Conservation (phyloP, 2,797 vertebrate species). For the Manis crassicaudata region DNA sequence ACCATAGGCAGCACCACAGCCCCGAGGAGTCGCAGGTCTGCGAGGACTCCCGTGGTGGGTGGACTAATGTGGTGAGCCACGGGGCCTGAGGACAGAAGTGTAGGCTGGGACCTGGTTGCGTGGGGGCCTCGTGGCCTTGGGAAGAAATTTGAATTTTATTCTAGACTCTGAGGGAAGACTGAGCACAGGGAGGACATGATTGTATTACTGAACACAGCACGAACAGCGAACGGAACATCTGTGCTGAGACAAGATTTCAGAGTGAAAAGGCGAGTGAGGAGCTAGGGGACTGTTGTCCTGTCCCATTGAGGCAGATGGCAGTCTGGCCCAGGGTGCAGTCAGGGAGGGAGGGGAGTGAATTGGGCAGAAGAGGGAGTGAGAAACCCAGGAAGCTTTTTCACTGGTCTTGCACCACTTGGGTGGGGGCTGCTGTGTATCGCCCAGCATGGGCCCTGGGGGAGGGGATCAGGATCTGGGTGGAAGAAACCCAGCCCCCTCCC, state of each 20-base stretch:
- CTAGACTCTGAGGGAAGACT: not conserved
- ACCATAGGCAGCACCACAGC: not conserved
- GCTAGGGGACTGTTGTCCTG: not conserved
- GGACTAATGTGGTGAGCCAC: not conserved
- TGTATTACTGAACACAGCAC: not conserved
- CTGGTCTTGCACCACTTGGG: accelerated
- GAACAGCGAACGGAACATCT: not conserved
- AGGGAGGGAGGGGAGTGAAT: not conserved
- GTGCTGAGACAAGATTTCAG: not conserved
- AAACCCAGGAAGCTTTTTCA: not conserved
- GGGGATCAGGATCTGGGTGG: not conserved
- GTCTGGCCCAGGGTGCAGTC: not conserved
- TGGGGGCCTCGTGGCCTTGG: not conserved
- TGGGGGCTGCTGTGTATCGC: accelerated
- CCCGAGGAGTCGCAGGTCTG: not conserved
- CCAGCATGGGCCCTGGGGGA: not conserved
- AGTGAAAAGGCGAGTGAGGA: not conserved
- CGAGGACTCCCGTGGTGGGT: accelerated
- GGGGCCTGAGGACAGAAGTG: accelerated
- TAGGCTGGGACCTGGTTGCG: accelerated
- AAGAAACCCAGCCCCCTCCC: not conserved
- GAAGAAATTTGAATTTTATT: not conserved
- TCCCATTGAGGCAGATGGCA: not conserved
- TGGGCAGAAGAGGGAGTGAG: no score
- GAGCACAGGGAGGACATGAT: not conserved